A percentile compares a stretch with the other conserved stretches of the same genome.
phyloP scores from a whole-genome alignment of 2,797 vertebrate genomes.

The Lagorchestes hirsutus region DNA sequence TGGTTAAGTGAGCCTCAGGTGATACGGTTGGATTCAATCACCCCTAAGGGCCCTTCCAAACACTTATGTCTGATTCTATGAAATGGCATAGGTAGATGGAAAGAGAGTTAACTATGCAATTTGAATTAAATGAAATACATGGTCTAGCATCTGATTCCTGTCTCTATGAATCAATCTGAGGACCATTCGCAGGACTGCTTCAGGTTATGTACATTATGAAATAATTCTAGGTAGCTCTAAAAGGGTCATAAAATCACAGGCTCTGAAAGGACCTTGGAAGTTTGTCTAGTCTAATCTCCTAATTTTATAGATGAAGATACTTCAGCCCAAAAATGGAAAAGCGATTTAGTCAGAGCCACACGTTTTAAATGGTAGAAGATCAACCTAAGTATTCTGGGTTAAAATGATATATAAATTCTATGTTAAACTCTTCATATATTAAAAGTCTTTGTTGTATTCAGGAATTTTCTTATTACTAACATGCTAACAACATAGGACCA shows the following conservation, averaged over 20 bases:
- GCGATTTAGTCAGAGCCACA: neutral
- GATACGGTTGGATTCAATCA: neutral
- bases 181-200: neutral
- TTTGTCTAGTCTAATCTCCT: neutral
- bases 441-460: neutral
- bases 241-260: slow-evolving; percentile 27
- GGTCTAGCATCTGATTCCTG: neutral
- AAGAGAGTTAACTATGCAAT: slow-evolving; percentile 17
- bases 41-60: neutral
- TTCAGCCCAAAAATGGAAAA: neutral
- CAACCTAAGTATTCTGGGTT: neutral
- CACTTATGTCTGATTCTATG: neutral
- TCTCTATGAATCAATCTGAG: slow-evolving; percentile 14
- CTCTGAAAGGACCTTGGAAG: neutral
- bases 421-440: neutral
- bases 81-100: neutral
- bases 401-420: neutral
- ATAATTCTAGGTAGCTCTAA: neutral
- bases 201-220: neutral
- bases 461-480: slow-evolving; percentile 18
- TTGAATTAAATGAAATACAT: slow-evolving; percentile 10
- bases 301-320: neutral
- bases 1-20: neutral
- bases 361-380: neutral
- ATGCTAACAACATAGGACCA: neutral